Evolutionary conservation across 2,797 vertebrate species (phyloP).

Genomic region (Catostomus latipinnis): DNA sequence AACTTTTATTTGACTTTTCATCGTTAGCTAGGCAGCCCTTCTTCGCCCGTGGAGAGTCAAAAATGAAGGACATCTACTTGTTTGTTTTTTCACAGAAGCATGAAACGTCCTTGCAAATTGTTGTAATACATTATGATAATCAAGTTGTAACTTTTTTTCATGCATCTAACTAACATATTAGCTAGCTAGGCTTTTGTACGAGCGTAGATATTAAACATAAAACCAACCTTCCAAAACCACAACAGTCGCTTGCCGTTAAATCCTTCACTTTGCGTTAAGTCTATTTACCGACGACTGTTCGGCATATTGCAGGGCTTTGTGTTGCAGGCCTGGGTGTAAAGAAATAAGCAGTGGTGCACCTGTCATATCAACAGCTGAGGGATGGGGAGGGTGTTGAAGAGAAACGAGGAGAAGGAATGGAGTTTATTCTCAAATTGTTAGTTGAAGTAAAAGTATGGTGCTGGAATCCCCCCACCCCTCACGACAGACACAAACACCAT

Average conservation of each 20-base stretch:
- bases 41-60: constrained; percentile 63
- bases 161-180: constrained; percentile 15
- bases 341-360: constrained; percentile 79
- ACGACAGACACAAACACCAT: constrained; percentile 50
- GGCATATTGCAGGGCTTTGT: constrained; percentile 46
- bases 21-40: constrained; percentile 82
- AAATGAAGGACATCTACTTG: constrained; percentile 49
- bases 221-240: not conserved
- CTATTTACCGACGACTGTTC: not conserved
- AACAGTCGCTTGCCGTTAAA: not conserved
- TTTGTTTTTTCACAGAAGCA: constrained; percentile 36
- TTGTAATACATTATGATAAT: not conserved
- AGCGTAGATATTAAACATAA: not conserved
- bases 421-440: constrained; percentile 91
- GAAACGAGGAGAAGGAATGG: constrained; percentile 86
- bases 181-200: not conserved
- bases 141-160: constrained; percentile 23
- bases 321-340: constrained; percentile 69
- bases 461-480: constrained; percentile 71
- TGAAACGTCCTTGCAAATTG: constrained; percentile 20
- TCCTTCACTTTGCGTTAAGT: constrained; percentile 10
- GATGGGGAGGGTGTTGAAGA: constrained; percentile 69
- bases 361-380: constrained; percentile 85
- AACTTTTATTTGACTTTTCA: constrained; percentile 99
- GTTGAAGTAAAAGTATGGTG: constrained; percentile 86